phyloP scores from a whole-genome alignment of 2,888 invertebrate species.

The Caenorhabditis sp. region DNA sequence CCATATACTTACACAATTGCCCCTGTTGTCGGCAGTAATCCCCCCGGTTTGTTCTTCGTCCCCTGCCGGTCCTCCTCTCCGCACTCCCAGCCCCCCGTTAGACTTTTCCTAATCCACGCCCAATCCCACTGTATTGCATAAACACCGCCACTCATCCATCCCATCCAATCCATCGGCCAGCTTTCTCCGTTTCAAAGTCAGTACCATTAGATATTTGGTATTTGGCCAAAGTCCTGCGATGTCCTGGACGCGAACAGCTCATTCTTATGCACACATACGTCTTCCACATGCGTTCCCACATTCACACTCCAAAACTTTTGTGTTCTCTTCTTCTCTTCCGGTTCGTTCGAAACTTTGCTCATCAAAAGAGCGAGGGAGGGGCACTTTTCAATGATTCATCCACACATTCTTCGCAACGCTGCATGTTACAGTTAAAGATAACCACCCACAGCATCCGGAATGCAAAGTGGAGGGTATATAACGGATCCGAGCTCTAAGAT shows the following conservation, averaged over 20 bases:
- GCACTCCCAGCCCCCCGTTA: slow-evolving; percentile 31
- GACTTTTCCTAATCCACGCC: slow-evolving; percentile 58
- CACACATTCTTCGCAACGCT: too few species aligned
- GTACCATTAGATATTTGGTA: too few species aligned
- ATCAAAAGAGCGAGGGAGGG: background rate
- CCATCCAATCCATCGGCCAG: slow-evolving; percentile 4
- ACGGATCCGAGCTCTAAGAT: too few species aligned
- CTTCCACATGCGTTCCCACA: background rate
- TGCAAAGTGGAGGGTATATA: too few species aligned
- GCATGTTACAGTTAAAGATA: too few species aligned
- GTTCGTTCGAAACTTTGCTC: slow-evolving; percentile 2
- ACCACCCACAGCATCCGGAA: too few species aligned
- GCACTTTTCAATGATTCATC: slow-evolving; percentile 30
- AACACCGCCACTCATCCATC: slow-evolving; percentile 41
- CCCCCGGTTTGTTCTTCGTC: slow-evolving; percentile 34
- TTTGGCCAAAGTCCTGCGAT: background rate
- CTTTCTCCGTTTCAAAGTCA: slow-evolving; percentile 6
- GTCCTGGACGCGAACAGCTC: slow-evolving; percentile 15
- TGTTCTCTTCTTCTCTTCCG: background rate
- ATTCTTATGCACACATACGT: slow-evolving; percentile 38
- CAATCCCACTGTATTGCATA: slow-evolving; percentile 59
- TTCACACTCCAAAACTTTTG: slow-evolving; percentile 14
- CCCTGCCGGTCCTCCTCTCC: slow-evolving; percentile 4
- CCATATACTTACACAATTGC: slow-evolving; percentile 53
- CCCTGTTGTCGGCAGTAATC: slow-evolving; percentile 53